These are phyloP conservation scores for Urocitellus parryii DNA, from an alignment of 2,113 vertebrate species.

Conservation along the genomic window DNA sequence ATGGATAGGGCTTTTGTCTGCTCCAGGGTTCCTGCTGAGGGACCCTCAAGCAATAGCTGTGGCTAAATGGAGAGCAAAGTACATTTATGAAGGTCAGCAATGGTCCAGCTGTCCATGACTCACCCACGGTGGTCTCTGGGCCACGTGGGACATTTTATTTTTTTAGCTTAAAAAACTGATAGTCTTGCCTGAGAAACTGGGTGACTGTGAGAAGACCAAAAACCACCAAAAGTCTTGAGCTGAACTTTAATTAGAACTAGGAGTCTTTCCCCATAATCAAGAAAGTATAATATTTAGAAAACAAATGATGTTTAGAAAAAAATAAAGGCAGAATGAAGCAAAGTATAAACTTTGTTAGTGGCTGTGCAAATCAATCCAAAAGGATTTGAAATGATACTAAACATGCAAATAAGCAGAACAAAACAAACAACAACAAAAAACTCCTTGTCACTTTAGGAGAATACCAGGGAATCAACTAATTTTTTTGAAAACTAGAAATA, in stretches of 20 bases:
- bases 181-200: not conserved
- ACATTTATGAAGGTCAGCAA: not conserved
- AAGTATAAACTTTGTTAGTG: not conserved
- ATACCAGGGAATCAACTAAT: not conserved
- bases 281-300: not conserved
- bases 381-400: not conserved
- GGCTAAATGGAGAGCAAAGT: not conserved
- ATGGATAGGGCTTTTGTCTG: not conserved
- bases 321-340: not conserved
- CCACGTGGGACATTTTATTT: not conserved
- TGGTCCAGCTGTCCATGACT: too few species aligned
- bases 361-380: not conserved
- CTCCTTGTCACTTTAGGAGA: not conserved
- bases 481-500: conserved; percentile 21
- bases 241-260: not conserved
- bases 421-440: too few species aligned
- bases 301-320: not conserved
- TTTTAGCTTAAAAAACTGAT: not conserved
- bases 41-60: not conserved
- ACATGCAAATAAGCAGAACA: not conserved
- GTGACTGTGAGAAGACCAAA: not conserved
- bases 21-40: not conserved
- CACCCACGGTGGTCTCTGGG: not conserved
- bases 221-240: not conserved
- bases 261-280: not conserved